Evolutionary conservation across 2,888 invertebrate genomes (phyloP).

Genomic region (Eumacrocentrus americanus): DNA sequence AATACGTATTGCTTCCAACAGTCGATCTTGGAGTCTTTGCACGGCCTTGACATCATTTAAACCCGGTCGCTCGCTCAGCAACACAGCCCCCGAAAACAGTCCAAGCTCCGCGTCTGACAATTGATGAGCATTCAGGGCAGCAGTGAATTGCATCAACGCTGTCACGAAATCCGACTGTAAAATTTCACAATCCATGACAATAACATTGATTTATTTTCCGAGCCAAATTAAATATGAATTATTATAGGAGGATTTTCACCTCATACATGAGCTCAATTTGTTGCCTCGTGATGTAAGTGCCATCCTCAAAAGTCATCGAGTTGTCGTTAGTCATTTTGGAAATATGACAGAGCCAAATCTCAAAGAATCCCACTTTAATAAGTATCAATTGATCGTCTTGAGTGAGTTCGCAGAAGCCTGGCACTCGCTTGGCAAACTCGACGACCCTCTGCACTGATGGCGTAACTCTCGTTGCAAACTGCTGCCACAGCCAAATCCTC

Average conservation of each 20-base stretch:
- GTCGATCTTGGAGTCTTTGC: conserved; percentile 78
- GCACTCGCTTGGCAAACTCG: conserved; percentile 94
- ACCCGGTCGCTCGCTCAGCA: conserved; percentile 81
- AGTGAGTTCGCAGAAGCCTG: conserved; percentile 86
- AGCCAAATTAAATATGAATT: too few species aligned
- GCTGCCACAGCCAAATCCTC: conserved; percentile 86
- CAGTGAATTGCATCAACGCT: conserved; percentile 82
- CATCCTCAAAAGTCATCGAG: conserved; percentile 88
- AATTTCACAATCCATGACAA: conserved; percentile 32
- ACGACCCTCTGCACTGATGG: conserved; percentile 93
- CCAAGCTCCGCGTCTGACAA: conserved; percentile 91
- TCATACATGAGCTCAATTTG: conserved; percentile 89
- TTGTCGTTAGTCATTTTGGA: conserved; percentile 78
- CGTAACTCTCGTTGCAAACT: conserved; percentile 83
- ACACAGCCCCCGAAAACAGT: conserved; percentile 83
- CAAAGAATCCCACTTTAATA: conserved; percentile 96
- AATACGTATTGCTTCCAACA: conserved; percentile 86
- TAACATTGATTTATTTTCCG: conserved; percentile 20
- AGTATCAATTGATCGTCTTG: conserved; percentile 97
- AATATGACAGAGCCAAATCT: conserved; percentile 91
- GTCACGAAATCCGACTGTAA: conserved; percentile 82
- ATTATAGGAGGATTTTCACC: too few species aligned
- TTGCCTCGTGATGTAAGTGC: conserved; percentile 79
- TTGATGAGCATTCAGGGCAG: conserved; percentile 74
- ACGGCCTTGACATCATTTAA: conserved; percentile 81